Base-by-base conservation (phyloP, 2,797 vertebrate genomes). In the Trematomus bernacchii region DNA sequence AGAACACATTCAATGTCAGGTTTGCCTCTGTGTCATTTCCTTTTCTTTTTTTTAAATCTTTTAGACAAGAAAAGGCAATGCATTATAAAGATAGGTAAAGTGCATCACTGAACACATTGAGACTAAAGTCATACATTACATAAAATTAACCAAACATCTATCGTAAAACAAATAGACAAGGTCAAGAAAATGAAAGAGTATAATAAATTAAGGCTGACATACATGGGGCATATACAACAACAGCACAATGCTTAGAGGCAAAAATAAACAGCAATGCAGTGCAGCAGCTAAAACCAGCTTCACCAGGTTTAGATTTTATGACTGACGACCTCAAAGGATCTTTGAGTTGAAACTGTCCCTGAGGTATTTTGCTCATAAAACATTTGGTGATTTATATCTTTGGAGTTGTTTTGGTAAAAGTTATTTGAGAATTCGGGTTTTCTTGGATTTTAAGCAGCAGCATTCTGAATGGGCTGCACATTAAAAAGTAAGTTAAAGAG, bases 281-380 rank as follows among this genome's bases (percentile, higher is more conserved):
- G n/a, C 46, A 30, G 10, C 42, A 42, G 59, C 73, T 67, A 66
- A 76, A 81, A 67, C 58, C 58, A 68, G 73, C 68, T 42, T 73
- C 42, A n/a, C 71, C 21, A 48, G 42, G 21, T 68, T 61, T 77
- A 44, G 69, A 55, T 70, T 50, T 66, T 6, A 50, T 44, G 42
- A 30, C 14, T 6, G 48, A 11, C 0, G 14, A 69, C 60, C 48
- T 46, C 51, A 57, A 52, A 46, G 12, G 27, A 44, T 46, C 33
- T 10, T 12, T 33, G 33, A 6, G 53, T 70, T 37, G 15, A 61
- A 27, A 33, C 9, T 59, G 16, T 60, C 0, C 6, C n/a, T 18
- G 47, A 43, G 50, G 42, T 48, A 15, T 54, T 76, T 50, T 43
- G 4, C 12, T n/a, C 52, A 37, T 27, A 57, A 59, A 71, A 21